These are phyloP conservation scores for Alviniconcha marisindica DNA, from an alignment of 1,140 invertebrate genomes.

Conservation along the genomic window DNA sequence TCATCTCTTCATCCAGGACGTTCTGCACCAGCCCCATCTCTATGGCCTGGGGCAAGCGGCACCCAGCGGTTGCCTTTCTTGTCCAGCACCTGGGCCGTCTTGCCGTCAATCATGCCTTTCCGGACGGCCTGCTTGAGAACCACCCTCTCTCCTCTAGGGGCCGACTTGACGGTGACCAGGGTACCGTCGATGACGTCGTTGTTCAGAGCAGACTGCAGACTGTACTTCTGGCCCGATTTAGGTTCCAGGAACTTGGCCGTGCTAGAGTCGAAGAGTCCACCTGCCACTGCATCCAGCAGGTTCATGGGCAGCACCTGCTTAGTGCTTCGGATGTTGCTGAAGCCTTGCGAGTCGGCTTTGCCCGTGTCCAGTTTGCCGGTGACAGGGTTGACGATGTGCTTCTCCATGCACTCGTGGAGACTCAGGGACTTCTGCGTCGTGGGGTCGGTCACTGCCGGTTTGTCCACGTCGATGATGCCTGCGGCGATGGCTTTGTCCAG, in stretches of 20 bases:
- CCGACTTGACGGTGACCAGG: constrained; percentile 83
- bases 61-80: constrained; percentile 81
- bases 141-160: constrained; percentile 64
- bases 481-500: constrained; percentile 89
- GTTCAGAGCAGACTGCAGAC: constrained; percentile 87
- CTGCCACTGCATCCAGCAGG: constrained; percentile 89
- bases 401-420: constrained; percentile 73
- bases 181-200: constrained; percentile 88
- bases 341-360: constrained; percentile 78
- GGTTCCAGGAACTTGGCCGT: constrained; percentile 88
- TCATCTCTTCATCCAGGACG: constrained; percentile 59
- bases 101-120: constrained; percentile 86
- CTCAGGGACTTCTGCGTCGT: constrained; percentile 58
- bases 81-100: constrained; percentile 85
- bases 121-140: constrained; percentile 88
- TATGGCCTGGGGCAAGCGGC: constrained; percentile 85
- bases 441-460: constrained; percentile 78
- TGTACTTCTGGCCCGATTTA: constrained; percentile 84
- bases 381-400: constrained; percentile 71
- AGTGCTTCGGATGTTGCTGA: constrained; percentile 41
- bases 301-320: constrained; percentile 63
- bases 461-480: constrained; percentile 82
- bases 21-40: constrained; percentile 76
- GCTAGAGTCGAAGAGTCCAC: constrained; percentile 87
- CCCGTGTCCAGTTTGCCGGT: constrained; percentile 75